Evolutionary conservation across 2,888 invertebrate species (phyloP), one percentile per base, ranked within the genome.

Genomic region (Leptinotarsa rubiginosa): DNA sequence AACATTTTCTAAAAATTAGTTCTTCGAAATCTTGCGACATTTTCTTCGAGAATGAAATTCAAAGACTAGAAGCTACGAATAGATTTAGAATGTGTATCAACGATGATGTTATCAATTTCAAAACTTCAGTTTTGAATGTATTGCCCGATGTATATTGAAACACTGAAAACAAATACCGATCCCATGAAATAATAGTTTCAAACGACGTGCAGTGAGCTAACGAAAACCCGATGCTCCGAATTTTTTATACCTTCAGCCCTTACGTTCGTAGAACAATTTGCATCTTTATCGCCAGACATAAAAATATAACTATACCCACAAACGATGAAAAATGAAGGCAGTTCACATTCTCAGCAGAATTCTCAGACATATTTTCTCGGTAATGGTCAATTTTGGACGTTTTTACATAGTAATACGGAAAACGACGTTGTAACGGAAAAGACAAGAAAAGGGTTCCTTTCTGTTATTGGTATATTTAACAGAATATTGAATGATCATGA

Each of bases 221-320:
- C 16, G 41, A 25, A 18, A 62, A 25, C 62, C 16, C 41, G 41
- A 41, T 41, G 62, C 62, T 62, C 31, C 4, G n/a, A 25, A n/a
- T 62, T 62, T 62, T 31, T 62, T 62, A 15, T 62, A n/a, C 25
- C 7, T 4, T 0, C 62, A 7, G n/a, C 1, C 41, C 62, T 41
- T 62, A 31, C 31, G 62, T 12, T 62, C 12, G 31, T 7, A 62
- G 41, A 62, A 62, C 62, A 47, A 69, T 69, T 69, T 69, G 56
- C 69, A 69, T 69, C 56, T 69, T 69, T 69, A 69, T 69, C 20
- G 69, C 20, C 47, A 15, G 69, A 54, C 54, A 69, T 69, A 56
- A 69, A 69, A 69, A 69, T 47, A 69, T 56, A 56, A 69, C 69
- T 69, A 69, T 69, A 56, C 52, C 56, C 20, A 69, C 56, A 56